Evolutionary conservation across 2,113 vertebrate species (phyloP).

Genomic region (Egretta garzetta): DNA sequence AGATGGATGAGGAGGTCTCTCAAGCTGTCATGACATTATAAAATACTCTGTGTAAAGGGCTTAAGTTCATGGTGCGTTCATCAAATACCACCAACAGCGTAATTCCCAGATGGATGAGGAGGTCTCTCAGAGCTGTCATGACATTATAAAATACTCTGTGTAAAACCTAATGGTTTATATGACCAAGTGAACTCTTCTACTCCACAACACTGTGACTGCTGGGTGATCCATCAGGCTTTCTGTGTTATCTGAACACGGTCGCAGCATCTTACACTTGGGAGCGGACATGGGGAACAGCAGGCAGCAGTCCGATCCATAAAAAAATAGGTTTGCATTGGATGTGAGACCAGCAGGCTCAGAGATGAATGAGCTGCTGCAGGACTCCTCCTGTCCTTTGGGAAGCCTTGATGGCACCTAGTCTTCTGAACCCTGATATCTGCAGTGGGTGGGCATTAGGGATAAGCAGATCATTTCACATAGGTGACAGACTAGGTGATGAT

Average conservation of each 20-base stretch:
- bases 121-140: background rate
- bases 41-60: background rate
- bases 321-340: background rate
- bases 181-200: background rate
- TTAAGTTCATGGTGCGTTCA: background rate
- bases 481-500: background rate
- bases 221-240: background rate
- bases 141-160: background rate
- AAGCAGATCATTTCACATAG: background rate
- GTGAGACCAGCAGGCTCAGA: background rate
- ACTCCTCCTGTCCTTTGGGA: background rate
- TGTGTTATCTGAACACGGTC: background rate
- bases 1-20: background rate
- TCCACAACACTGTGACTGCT: rapidly evolving
- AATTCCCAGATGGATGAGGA: background rate
- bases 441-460: background rate
- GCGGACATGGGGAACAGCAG: background rate
- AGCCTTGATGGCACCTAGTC: background rate
- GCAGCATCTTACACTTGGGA: background rate
- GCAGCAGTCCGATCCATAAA: background rate
- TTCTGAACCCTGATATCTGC: background rate
- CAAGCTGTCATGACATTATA: background rate
- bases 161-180: background rate
- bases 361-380: background rate
- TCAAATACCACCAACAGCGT: background rate